Percentiles rank a stretch among this genome's conserved stretches.
These are phyloP conservation scores for Clupea harengus DNA, from an alignment of 2,113 vertebrate species.

Conservation along the genomic window DNA sequence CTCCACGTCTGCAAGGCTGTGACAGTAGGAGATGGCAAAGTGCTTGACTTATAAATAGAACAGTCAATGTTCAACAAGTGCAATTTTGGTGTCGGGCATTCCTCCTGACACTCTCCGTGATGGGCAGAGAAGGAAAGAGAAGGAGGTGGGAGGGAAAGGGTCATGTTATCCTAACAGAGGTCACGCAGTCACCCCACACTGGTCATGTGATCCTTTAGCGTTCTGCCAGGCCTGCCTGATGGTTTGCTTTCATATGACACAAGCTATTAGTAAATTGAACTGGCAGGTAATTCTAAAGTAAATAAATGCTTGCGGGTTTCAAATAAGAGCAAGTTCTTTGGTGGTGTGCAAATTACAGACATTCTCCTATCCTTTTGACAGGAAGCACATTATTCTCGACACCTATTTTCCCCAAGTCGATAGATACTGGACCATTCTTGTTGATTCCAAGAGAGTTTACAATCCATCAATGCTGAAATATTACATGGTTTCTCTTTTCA, in stretches of 20 bases:
- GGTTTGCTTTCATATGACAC: slow-evolving; percentile 94
- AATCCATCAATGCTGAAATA: not conserved
- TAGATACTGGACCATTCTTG: not conserved
- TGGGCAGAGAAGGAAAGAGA: slow-evolving; percentile 31
- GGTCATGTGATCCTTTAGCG: slow-evolving; percentile 65
- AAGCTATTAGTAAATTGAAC: slow-evolving; percentile 77
- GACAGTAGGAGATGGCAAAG: slow-evolving; percentile 61
- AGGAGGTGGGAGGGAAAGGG: slow-evolving; percentile 33
- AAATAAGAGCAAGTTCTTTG: slow-evolving; percentile 65
- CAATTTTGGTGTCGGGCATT: slow-evolving; percentile 63
- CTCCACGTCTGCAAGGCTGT: not conserved
- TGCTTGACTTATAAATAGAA: slow-evolving; percentile 67
- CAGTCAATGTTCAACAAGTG: slow-evolving; percentile 62
- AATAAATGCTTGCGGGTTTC: slow-evolving; percentile 80
- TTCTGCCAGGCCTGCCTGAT: slow-evolving; percentile 70
- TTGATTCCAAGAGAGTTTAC: not conserved
- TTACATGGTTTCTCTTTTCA: not conserved
- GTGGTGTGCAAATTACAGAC: slow-evolving; percentile 60
- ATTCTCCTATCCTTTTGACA: slow-evolving; percentile 65
- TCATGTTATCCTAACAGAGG: slow-evolving; percentile 71
- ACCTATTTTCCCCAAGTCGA: slow-evolving; percentile 19
- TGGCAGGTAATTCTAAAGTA: slow-evolving; percentile 81
- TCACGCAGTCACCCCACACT: slow-evolving; percentile 72
- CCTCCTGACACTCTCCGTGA: slow-evolving; percentile 48
- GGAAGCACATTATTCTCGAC: slow-evolving; percentile 69